Evolutionary conservation across 2,888 invertebrate species (phyloP).

Genomic region (Hyposoter dolosus): DNA sequence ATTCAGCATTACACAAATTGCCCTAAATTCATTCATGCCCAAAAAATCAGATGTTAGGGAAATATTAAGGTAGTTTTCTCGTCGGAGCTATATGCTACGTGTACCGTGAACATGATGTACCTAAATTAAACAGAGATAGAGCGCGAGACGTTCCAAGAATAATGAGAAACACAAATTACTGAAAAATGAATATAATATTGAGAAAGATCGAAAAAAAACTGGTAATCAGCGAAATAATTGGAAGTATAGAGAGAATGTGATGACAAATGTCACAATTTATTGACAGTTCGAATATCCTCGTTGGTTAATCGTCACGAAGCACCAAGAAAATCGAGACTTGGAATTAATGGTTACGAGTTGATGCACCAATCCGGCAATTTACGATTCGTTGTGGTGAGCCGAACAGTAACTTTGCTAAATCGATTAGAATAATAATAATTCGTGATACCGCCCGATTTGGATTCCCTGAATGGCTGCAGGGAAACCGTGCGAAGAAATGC

Average conservation of each 20-base stretch:
- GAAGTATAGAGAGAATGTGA: conserved; percentile 54
- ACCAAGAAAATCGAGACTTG: neutral
- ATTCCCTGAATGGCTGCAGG: conserved; percentile 89
- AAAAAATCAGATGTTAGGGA: conserved; percentile 18
- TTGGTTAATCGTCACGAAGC: conserved; percentile 24
- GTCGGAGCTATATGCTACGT: conserved; percentile 75
- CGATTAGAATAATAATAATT: conserved; percentile 49
- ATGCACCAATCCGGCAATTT: neutral
- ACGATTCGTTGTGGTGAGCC: conserved; percentile 37
- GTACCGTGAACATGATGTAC: conserved; percentile 74
- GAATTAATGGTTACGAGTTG: conserved; percentile 9
- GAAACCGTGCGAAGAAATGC: conserved; percentile 84
- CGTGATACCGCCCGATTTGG: conserved; percentile 84
- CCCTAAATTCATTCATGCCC: neutral
- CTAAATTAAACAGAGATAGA: conserved; percentile 50
- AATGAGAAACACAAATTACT: conserved; percentile 10
- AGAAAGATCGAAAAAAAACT: conserved; percentile 9
- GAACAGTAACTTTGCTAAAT: conserved; percentile 55
- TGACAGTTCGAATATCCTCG: conserved; percentile 39
- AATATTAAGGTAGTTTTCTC: conserved; percentile 61
- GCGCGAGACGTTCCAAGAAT: conserved; percentile 59
- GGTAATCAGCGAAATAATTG: conserved; percentile 7
- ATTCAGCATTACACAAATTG: neutral
- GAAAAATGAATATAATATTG: conserved; percentile 28
- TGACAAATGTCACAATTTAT: conserved; percentile 25